Percentiles rank a stretch among this genome's conserved stretches.
Conservation (phyloP, 2,888 invertebrate species). For the Mechanitis mazaeus region DNA sequence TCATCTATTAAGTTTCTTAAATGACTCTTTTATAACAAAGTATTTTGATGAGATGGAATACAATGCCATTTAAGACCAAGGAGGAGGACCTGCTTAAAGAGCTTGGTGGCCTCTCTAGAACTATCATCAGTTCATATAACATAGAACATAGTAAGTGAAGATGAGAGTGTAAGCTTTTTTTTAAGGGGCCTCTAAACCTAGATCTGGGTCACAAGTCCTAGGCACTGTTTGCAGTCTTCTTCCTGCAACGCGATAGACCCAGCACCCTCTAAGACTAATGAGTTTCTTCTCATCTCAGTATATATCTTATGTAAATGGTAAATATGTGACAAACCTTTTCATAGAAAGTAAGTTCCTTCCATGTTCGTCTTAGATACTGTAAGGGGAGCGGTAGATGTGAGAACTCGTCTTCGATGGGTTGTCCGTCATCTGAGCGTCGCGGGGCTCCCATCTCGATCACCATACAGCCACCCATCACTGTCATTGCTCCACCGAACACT, state of each 20-base stretch:
- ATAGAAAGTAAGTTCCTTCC: slow-evolving; percentile 83
- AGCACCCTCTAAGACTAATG: no score
- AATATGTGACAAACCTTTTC: slow-evolving; percentile 71
- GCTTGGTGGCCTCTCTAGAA: no score
- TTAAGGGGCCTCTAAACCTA: no score
- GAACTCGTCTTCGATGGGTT: slow-evolving; percentile 84
- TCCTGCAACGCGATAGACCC: no score
- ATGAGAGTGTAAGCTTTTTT: no score
- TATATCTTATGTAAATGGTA: neutral
- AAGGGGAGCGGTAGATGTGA: slow-evolving; percentile 80
- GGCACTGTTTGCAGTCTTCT: no score
- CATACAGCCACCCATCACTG: slow-evolving; percentile 76
- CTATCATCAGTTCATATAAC: no score
- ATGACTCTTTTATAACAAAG: no score
- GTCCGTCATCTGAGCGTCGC: slow-evolving; percentile 81
- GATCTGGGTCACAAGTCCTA: no score
- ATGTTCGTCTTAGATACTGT: slow-evolving; percentile 83
- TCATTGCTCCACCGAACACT: slow-evolving; percentile 78
- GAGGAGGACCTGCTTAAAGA: no score
- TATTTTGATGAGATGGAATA: neutral
- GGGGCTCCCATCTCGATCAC: slow-evolving; percentile 87
- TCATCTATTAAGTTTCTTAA: no score
- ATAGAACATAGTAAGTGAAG: no score
- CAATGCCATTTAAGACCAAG: neutral
- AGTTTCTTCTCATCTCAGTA: neutral